phyloP scores from a whole-genome alignment of 2,797 vertebrate genomes.

The Poecile montanus region DNA sequence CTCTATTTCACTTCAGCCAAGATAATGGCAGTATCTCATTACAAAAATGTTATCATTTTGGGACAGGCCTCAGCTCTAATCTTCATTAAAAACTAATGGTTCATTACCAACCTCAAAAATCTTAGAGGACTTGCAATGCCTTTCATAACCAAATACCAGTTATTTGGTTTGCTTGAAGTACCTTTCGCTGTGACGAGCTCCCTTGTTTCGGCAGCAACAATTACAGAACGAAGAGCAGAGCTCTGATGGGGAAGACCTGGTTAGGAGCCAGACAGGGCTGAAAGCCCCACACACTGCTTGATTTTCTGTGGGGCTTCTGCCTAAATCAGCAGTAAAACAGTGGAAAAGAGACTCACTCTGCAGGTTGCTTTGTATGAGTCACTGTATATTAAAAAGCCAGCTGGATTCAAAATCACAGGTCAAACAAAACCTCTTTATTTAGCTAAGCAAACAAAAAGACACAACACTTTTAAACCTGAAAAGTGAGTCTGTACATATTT shows the following conservation, averaged over 20 bases:
- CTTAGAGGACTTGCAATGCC: neutral
- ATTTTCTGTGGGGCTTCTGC: slow-evolving; percentile 15
- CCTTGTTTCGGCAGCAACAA: neutral
- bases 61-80: neutral
- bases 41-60: neutral
- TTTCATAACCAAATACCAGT: neutral
- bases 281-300: neutral
- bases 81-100: neutral
- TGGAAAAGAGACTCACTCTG: neutral
- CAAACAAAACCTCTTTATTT: slow-evolving; percentile 60
- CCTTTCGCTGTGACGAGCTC: neutral
- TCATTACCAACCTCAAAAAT: neutral
- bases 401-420: slow-evolving; percentile 59
- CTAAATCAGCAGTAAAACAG: neutral
- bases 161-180: neutral
- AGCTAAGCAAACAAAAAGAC: slow-evolving; percentile 59
- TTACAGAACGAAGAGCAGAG: neutral
- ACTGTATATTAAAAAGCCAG: slow-evolving; percentile 57
- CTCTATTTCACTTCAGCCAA: neutral
- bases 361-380: slow-evolving; percentile 49
- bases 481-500: slow-evolving; percentile 59
- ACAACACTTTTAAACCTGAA: slow-evolving; percentile 56
- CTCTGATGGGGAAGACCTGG: neutral
- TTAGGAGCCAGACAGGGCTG: rapidly evolving
- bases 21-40: neutral